Conservation (phyloP, 2,113 vertebrate species). For the Phoenicopterus ruber region DNA sequence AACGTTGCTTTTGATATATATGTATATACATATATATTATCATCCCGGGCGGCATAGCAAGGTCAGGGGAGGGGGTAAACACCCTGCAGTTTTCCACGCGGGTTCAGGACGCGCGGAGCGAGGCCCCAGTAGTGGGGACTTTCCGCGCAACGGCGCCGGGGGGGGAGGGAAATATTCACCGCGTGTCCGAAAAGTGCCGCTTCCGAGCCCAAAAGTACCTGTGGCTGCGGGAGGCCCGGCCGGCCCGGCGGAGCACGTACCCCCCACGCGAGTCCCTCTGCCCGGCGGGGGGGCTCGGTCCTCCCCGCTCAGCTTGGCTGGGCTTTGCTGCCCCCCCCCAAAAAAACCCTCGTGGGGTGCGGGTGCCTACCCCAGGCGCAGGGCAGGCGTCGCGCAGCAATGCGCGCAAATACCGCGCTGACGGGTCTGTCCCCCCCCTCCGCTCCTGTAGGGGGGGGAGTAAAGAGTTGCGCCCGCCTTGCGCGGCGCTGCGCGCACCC, state of each 20-base stretch:
- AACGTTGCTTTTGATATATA: no score
- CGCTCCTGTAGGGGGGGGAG: no score
- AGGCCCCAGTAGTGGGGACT: not conserved
- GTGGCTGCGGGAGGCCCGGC: not conserved
- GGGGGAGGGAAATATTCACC: not conserved
- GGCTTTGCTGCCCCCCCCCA: not conserved
- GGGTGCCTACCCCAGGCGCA: not conserved
- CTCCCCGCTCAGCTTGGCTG: not conserved
- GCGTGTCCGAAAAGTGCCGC: not conserved
- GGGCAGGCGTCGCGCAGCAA: not conserved
- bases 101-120: not conserved
- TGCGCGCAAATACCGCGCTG: not conserved
- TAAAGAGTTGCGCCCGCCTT: not conserved
- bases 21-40: not conserved
- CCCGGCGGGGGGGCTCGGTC: no score
- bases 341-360: not conserved
- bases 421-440: no score
- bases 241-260: no score
- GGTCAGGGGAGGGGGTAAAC: not conserved
- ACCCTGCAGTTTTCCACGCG: not conserved
- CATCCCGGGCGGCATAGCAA: not conserved
- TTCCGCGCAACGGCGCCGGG: not conserved
- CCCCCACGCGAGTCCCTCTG: not conserved
- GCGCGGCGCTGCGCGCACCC: not conserved
- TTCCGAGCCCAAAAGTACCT: not conserved